Evolutionary conservation across 2,797 vertebrate species (phyloP), one percentile per base, ranked within the genome.

Genomic region (Tympanoctomys barrerae): DNA sequence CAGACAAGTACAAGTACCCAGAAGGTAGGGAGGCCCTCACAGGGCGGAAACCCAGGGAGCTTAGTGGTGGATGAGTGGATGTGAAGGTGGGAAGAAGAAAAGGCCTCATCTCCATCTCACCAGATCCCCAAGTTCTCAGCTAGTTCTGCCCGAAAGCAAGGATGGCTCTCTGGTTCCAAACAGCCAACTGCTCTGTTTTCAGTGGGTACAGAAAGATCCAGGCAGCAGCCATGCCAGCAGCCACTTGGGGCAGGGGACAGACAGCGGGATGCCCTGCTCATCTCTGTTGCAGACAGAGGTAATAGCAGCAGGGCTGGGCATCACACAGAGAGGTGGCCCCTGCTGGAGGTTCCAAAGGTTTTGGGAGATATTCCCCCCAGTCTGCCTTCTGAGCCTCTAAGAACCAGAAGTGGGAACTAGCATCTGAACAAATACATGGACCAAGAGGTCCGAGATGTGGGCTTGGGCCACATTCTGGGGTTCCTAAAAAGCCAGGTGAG

Each of bases 1-100:
- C 99, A 1, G 93, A 95, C 0, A 97, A 98, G 28, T 99, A 99
- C 97, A 99, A 99, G 98, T 99, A 99, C 71, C 98, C 98, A 87
- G 99, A 99, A 98, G 99, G 99, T 99, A 98, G 86, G 94, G 62
- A 18, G 61, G 22, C 0, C 1, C 46, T 5, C 39, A 5, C 0
- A 0, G 52, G 59, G 42, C 13, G 1, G 22, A 31, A 33, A 42
- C 7, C 5, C 2, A 4, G 1, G 10, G 57, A 52, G 42, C 52
- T 46, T 2, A 13, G 9, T 0, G 6, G 26, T 19, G 77, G 78
- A 33, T 26, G 68, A 84, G 84, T 57, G 31, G n/a, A 84, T 68
- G 19, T 46, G 62, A 78, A 36, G 42, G 7, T 1, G 22, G 57
- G 73, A 73, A 64, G 59, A 64, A 68, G 57, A 16, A 73, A 68